Evolutionary conservation across 2,888 invertebrate genomes (phyloP), one percentile per base, ranked within the genome.

Genomic region (Xanthorhoe designata): DNA sequence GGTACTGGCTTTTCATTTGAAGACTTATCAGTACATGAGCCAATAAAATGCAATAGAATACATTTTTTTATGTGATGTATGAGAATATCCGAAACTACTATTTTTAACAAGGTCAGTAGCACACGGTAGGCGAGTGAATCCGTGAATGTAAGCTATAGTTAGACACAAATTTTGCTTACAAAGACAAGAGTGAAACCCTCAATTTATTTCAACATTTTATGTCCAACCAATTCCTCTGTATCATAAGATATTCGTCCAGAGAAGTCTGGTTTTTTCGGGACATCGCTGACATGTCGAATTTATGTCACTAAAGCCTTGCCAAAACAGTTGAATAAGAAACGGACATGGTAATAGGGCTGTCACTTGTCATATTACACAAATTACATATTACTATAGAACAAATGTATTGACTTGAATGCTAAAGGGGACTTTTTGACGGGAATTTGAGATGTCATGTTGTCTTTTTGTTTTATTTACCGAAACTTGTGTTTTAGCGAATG

Each of bases 281-380:
- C 65, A 60, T 56, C 54, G 68, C 66, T 64, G 70, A 70, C 72
- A 64, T 68, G 57, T 64, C 62, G 68, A 67, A 73, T 75, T 75
- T 69, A 72, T 74, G 72, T 67, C 52, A 65, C 68, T 66, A 63
- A 65, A 67, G 57, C 68, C 58, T 42, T 68, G 70, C 66, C 70
- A 68, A 68, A 69, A 67, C 68, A 59, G 57, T 56, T 64, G 64
- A 66, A 69, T 62, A 66, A 66, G 59, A 59, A 54, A 66, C 42
- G 42, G 49, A 35, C 50, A 59, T 53, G 56, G 56, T 45, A 29
- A 59, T 67, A 67, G 67, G 63, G 63, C 13, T 66, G 57, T 29
- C 50, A 57, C n/a, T 19, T 32, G 13, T 15, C 13, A 45, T 56
- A n/a, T n/a, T 47, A 47, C 15, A 47, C 7, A 47, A 47, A 42